A percentile compares a stretch with the other conserved stretches of the same genome.
Evolutionary conservation across 2,888 invertebrate species (phyloP).

Genomic region (Ashinkailepas kermadecensis): DNA sequence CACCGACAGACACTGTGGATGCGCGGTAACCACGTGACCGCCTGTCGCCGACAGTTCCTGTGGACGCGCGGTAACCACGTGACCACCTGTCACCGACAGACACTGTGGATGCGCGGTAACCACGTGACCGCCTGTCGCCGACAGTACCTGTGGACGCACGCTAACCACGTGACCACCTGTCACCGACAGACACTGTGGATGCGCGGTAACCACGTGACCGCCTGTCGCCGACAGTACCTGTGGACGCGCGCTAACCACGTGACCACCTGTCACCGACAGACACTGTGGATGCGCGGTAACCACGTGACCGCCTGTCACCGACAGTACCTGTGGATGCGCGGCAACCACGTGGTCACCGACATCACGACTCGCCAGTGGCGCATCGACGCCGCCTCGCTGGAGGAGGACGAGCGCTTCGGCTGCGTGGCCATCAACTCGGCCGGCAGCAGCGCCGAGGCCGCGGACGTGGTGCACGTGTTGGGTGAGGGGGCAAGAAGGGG

Average conservation of each 20-base stretch:
- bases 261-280: slow-evolving; percentile 38
- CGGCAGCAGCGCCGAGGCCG: slow-evolving; percentile 64
- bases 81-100: slow-evolving; percentile 38
- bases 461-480: slow-evolving; percentile 60
- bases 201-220: slow-evolving; percentile 48
- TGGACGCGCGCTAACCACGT: neutral
- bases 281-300: slow-evolving; percentile 67
- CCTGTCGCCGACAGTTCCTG: slow-evolving; percentile 47
- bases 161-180: neutral
- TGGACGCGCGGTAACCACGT: neutral
- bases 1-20: slow-evolving; percentile 59
- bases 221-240: slow-evolving; percentile 47
- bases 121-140: neutral
- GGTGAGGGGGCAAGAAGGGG: slow-evolving; percentile 45
- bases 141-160: slow-evolving; percentile 47
- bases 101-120: slow-evolving; percentile 67
- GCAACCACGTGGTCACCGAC: slow-evolving; percentile 63
- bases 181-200: slow-evolving; percentile 59
- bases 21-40: slow-evolving; percentile 48
- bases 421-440: slow-evolving; percentile 80
- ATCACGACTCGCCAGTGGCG: slow-evolving; percentile 68
- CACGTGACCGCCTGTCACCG: neutral
- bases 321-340: slow-evolving; percentile 68
- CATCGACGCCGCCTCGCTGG: slow-evolving; percentile 72
- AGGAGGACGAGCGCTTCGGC: slow-evolving; percentile 80